These are phyloP conservation scores for Agrilus cyanescens DNA, from an alignment of 2,888 invertebrate genomes.

Conservation along the genomic window DNA sequence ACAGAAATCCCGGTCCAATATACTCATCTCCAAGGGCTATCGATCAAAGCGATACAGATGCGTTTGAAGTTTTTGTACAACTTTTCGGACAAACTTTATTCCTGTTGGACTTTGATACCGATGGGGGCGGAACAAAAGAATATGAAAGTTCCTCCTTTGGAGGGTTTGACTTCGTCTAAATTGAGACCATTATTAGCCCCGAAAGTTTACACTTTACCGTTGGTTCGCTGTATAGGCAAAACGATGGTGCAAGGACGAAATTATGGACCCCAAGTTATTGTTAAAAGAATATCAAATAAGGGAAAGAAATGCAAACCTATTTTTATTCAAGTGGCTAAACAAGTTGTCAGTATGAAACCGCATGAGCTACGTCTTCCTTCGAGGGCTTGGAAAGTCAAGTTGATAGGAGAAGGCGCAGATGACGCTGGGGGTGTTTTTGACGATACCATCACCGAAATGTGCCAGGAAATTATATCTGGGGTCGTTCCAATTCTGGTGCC, in stretches of 20 bases:
- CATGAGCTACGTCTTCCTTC: slow-evolving; percentile 48
- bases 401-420: slow-evolving; percentile 55
- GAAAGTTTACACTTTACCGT: slow-evolving; percentile 48
- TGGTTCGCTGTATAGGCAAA: slow-evolving; percentile 49
- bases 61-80: slow-evolving; percentile 45
- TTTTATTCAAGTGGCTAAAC: slow-evolving; percentile 49
- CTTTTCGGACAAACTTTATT: slow-evolving; percentile 50
- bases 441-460: slow-evolving; percentile 58
- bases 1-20: slow-evolving; percentile 45
- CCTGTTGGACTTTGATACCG: slow-evolving; percentile 44
- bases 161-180: slow-evolving; percentile 35
- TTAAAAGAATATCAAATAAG: slow-evolving; percentile 45
- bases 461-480: slow-evolving; percentile 47
- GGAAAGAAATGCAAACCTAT: slow-evolving; percentile 45
- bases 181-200: slow-evolving; percentile 44
- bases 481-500: slow-evolving; percentile 46
- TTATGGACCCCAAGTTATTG: slow-evolving; percentile 53
- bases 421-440: slow-evolving; percentile 60
- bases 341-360: slow-evolving; percentile 44
- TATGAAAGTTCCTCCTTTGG: slow-evolving; percentile 33
- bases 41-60: slow-evolving; percentile 40
- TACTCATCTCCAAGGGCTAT: slow-evolving; percentile 38
- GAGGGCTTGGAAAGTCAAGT: slow-evolving; percentile 53
- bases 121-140: slow-evolving; percentile 34
- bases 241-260: slow-evolving; percentile 56